phyloP scores from a whole-genome alignment of 2,888 invertebrate species.

The Loripinus fragilis region DNA sequence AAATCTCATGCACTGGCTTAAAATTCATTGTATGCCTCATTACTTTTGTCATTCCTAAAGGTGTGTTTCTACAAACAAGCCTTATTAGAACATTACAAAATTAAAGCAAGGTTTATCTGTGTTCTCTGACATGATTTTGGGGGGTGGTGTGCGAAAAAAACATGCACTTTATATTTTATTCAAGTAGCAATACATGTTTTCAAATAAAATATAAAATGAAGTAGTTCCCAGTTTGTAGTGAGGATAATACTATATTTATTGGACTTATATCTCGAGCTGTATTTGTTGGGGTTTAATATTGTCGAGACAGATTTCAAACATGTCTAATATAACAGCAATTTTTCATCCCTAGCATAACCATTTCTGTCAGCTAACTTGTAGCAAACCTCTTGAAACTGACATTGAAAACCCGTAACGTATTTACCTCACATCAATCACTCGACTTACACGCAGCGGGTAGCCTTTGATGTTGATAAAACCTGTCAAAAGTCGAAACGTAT shows the following conservation, averaged over 20 bases:
- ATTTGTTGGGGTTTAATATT: slow-evolving; percentile 57
- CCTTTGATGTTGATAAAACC: slow-evolving; percentile 66
- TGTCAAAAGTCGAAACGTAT: slow-evolving; percentile 66
- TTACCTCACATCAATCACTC: slow-evolving; percentile 63
- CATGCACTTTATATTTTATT: no score
- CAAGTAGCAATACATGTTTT: no score
- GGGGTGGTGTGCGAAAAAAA: no score
- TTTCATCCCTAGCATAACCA: slow-evolving; percentile 58
- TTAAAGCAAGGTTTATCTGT: no score
- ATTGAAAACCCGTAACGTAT: slow-evolving; percentile 62
- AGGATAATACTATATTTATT: slow-evolving; percentile 60
- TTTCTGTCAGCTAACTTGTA: slow-evolving; percentile 62
- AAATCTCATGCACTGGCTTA: no score
- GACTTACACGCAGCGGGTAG: slow-evolving; percentile 44
- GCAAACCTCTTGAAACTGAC: slow-evolving; percentile 60
- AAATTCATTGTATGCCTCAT: no score
- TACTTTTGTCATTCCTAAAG: no score
- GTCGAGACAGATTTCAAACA: slow-evolving; percentile 60
- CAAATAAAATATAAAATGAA: no score
- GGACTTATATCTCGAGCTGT: slow-evolving; percentile 36
- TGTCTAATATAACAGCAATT: slow-evolving; percentile 64
- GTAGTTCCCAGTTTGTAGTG: slow-evolving; percentile 60
- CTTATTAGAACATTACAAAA: no score
- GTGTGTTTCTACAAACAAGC: no score
- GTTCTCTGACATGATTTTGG: no score